These are phyloP conservation scores for Drosophila nr. fundita DNA, from an alignment of 2,888 invertebrate genomes.

Conservation along the genomic window DNA sequence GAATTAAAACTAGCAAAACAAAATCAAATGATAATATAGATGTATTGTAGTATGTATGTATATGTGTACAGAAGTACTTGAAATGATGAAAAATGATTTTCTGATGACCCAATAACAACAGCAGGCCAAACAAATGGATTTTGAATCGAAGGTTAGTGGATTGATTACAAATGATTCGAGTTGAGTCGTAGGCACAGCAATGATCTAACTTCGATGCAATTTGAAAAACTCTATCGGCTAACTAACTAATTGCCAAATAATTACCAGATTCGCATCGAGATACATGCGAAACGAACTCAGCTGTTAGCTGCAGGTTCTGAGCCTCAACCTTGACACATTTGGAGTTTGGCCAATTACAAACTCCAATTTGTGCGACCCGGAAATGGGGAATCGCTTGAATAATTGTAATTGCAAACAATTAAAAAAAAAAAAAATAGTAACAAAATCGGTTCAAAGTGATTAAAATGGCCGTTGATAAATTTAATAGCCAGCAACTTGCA, in stretches of 20 bases:
- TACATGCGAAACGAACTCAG: conserved; percentile 7
- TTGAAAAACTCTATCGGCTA: not conserved
- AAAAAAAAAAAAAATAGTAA: not conserved
- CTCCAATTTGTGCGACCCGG: conserved; percentile 35
- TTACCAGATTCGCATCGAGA: conserved; percentile 34
- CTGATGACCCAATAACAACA: conserved; percentile 16
- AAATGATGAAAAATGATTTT: conserved; percentile 9
- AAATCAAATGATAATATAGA: conserved; percentile 17
- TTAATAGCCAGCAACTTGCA: conserved; percentile 15
- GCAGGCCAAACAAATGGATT: not conserved
- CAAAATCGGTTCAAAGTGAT: conserved; percentile 1
- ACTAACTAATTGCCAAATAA: conserved; percentile 47
- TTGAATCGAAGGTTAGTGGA: conserved; percentile 8
- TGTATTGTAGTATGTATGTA: conserved; percentile 9
- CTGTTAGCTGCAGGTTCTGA: conserved; percentile 3
- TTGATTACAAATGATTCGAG: conserved; percentile 3
- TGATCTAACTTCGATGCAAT: not conserved
- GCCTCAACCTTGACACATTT: conserved; percentile 47
- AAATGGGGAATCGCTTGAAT: conserved; percentile 31
- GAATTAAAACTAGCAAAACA: conserved; percentile 36
- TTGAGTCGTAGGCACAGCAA: not conserved
- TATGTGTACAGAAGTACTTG: conserved; percentile 10
- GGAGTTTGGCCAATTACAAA: conserved; percentile 31
- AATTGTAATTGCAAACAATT: conserved; percentile 18
- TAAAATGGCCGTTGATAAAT: conserved; percentile 17